A percentile compares a stretch with the other conserved stretches of the same genome.
Conservation (phyloP, 2,888 invertebrate species). For the Hipparchia sbordonii region DNA sequence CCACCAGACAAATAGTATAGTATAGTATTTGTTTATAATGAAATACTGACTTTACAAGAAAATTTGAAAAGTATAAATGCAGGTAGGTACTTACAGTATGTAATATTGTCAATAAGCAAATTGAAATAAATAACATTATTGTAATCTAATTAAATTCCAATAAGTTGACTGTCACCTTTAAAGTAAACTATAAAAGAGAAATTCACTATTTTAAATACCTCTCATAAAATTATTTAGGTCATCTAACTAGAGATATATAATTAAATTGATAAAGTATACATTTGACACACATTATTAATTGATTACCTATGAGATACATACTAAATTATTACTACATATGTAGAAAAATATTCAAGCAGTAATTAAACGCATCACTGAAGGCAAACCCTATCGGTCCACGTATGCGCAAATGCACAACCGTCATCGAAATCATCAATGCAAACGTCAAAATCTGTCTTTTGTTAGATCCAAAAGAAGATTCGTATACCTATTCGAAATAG, state of each 20-base stretch:
- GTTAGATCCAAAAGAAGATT: too few species aligned
- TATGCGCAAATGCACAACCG: too few species aligned
- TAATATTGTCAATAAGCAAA: not conserved
- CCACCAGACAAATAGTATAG: too few species aligned
- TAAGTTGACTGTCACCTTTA: not conserved
- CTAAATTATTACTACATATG: too few species aligned
- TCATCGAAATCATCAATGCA: too few species aligned
- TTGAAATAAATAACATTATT: not conserved
- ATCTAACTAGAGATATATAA: not conserved
- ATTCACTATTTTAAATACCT: slow-evolving; percentile 2
- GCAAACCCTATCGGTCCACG: too few species aligned
- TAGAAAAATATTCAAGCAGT: too few species aligned
- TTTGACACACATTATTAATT: not conserved
- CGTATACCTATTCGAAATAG: too few species aligned
- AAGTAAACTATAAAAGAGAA: not conserved
- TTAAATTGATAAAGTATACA: not conserved
- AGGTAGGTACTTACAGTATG: not conserved
- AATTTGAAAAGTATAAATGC: not conserved
- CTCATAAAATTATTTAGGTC: not conserved
- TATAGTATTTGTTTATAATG: too few species aligned
- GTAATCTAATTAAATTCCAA: not conserved
- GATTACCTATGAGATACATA: too few species aligned
- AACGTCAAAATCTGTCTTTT: too few species aligned
- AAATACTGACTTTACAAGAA: not conserved
- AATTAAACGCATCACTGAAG: too few species aligned